These are phyloP conservation scores for Balaeniceps rex DNA, from an alignment of 2,113 vertebrate genomes.

Conservation along the genomic window DNA sequence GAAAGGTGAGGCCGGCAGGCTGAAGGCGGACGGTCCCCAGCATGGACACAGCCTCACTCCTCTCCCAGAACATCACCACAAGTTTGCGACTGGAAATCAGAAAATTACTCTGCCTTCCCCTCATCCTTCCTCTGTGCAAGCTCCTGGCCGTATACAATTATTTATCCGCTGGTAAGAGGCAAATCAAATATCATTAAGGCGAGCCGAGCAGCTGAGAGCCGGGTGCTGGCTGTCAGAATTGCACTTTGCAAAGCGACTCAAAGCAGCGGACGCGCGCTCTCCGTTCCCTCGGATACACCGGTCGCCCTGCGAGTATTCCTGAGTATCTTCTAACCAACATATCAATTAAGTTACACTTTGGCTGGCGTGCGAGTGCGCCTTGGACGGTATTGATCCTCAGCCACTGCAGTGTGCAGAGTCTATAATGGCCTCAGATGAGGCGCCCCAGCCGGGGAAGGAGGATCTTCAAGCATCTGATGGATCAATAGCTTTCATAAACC, in stretches of 20 bases:
- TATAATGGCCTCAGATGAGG: conserved; percentile 23
- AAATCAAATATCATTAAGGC: background rate
- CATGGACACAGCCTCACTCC: rapidly evolving
- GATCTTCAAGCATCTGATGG: conserved; percentile 28
- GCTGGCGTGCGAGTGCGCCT: background rate
- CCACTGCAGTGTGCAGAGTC: background rate
- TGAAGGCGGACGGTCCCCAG: background rate
- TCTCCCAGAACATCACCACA: background rate
- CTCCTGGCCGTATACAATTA: background rate
- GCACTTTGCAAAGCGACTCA: rapidly evolving
- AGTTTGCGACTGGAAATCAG: background rate
- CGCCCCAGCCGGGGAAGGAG: background rate
- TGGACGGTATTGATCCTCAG: background rate
- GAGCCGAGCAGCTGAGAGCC: background rate
- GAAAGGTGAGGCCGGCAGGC: background rate
- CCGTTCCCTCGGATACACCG: background rate
- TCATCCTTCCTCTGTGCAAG: background rate
- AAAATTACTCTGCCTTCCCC: background rate
- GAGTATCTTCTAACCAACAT: background rate
- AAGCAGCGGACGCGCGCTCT: background rate
- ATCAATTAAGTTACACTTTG: background rate
- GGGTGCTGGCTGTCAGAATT: background rate
- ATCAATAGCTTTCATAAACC: conserved; percentile 67
- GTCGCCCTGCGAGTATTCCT: background rate
- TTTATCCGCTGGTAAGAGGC: background rate